Evolutionary conservation across 2,797 vertebrate species (phyloP), one percentile per base, ranked within the genome.

Genomic region (Macropus fuliginosus): DNA sequence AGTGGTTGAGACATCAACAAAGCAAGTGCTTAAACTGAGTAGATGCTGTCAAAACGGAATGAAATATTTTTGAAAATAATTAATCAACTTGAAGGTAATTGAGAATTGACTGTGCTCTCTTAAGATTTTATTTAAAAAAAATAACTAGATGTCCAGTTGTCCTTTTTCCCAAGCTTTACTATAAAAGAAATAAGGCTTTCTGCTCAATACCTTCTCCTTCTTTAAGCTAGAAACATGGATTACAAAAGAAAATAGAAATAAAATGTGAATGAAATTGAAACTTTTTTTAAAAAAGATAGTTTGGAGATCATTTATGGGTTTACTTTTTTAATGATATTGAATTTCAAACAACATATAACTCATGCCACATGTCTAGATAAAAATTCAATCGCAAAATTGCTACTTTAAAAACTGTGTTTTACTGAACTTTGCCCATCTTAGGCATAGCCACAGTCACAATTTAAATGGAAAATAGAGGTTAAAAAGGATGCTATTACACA

Each of bases 11-110:
- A 46, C 74, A 93, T 55, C 6, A 55, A 91, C 66, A n/a, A 66
- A 18, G 6, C 50, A 92, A 56, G 3, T 8, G 6, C n/a, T 56
- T 24, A 40, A 46, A 55, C 81, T 56, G 13, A 56, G 8, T 52
- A 56, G 57, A 96, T 91, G 5, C 1, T 55, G 13, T 57, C 34
- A 87, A 56, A 94, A 74, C n/a, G 57, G 10, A 92, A 94, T 92
- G 9, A 13, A 46, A 91, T 18, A 87, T 57, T 74, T 93, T 8
- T 34, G 27, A 57, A 31, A 52, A 57, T 55, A 81, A n/a, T 59
- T 54, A 90, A 27, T 92, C 91, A n/a, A 1, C 40, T 87, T 55
- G 11, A 87, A 31, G 46, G 40, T 62, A 91, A 93, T 89, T 87
- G 66, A 27, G 66, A 92, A 24, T 57, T 24, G 6, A 18, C 55